These are phyloP conservation scores for Geotrupes spiniger DNA, from an alignment of 2,888 invertebrate species.

Conservation along the genomic window DNA sequence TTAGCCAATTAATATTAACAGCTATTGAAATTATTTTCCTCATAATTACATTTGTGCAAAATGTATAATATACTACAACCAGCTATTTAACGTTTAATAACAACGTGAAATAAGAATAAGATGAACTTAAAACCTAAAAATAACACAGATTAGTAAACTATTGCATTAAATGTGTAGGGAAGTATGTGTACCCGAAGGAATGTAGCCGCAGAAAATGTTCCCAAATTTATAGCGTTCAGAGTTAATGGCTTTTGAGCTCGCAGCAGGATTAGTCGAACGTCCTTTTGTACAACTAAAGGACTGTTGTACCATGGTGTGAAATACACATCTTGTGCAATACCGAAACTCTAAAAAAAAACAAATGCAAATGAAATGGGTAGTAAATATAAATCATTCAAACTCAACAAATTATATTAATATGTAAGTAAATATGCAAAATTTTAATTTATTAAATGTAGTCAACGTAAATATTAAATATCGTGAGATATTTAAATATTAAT, in stretches of 20 bases:
- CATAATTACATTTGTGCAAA: too few species aligned
- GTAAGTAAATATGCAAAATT: too few species aligned
- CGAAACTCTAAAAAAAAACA: constrained; percentile 2
- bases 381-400: too few species aligned
- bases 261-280: constrained; percentile 2
- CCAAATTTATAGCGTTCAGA: constrained; percentile 4
- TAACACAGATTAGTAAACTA: not conserved
- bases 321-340: constrained; percentile 5
- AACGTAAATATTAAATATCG: too few species aligned
- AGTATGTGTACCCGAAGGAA: constrained; percentile 3
- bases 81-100: constrained; percentile 23
- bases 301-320: constrained; percentile 2
- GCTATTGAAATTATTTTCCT: too few species aligned
- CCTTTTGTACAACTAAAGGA: constrained; percentile 8
- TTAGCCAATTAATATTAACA: too few species aligned
- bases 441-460: too few species aligned
- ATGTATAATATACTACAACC: too few species aligned
- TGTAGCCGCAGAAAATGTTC: constrained; percentile 7
- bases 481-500: too few species aligned
- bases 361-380: too few species aligned
- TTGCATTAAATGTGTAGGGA: not conserved
- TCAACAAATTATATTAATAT: too few species aligned
- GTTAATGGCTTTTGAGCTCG: constrained; percentile 7
- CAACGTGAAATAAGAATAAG: constrained; percentile 27
- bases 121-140: constrained; percentile 25